Percentiles rank a stretch among this genome's conserved stretches.
phyloP scores from a whole-genome alignment of 2,113 vertebrate species.

The Myiopsitta monachus region DNA sequence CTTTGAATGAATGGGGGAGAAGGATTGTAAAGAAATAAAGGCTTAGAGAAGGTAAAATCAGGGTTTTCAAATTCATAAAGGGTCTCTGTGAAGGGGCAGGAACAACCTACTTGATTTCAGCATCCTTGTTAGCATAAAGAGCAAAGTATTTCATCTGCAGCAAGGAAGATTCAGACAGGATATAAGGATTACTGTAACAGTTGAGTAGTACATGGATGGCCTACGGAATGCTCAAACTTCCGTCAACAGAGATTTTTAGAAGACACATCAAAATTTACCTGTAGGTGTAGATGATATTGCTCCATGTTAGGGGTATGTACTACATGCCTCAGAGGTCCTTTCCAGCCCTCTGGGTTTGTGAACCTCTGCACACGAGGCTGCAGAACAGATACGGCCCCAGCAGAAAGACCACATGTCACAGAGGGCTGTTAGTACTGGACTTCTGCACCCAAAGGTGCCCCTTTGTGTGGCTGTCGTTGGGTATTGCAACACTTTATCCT shows the following conservation, averaged over 20 bases:
- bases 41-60: neutral
- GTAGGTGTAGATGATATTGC: neutral
- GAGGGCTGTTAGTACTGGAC: neutral
- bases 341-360: neutral
- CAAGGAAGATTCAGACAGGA: neutral
- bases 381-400: neutral
- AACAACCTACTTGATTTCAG: neutral
- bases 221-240: neutral
- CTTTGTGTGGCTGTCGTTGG: neutral
- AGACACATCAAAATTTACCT: neutral
- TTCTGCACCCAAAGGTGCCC: neutral
- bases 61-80: neutral
- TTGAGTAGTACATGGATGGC: neutral
- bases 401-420: neutral
- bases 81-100: neutral
- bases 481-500: neutral
- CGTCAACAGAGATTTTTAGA: neutral
- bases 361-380: rapidly evolving
- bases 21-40: neutral
- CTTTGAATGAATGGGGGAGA: neutral
- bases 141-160: neutral
- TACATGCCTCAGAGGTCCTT: neutral
- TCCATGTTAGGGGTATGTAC: neutral
- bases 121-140: neutral
- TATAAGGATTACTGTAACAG: neutral